Base-by-base conservation (phyloP, 2,797 vertebrate genomes). In the Sebastes elongatus region DNA sequence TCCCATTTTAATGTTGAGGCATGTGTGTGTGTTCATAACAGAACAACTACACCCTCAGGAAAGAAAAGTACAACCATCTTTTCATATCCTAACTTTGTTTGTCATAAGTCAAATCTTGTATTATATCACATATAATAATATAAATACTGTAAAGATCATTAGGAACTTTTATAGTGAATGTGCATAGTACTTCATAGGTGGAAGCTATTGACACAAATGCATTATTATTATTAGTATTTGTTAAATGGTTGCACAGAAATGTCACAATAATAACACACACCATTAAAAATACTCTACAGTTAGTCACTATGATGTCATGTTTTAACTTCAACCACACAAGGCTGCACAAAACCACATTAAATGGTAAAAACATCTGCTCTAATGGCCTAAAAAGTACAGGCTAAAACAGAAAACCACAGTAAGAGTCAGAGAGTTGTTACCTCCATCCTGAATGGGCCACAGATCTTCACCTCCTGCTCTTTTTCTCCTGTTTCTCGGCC, bases 361-460 rank as follows among this genome's bases (percentile, higher is more conserved):
- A 80, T 49, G 61, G n/a, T 5, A 67, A 77, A 79, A 81, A 76
- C 75, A 89, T 84, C 60, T 80, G 84, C 49, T 69, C 10, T 4
- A 64, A 60, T 27, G 72, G 63, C 9, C 64, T 7, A 25, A 65
- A 90, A 77, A 77, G 78, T 20, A 13, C 52, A 68, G 7, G 28
- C 61, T 42, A 7, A 16, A 23, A 2, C 30, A 74, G 38, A 80
- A 49, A 71, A 35, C 22, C 16, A 3, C 16, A 11, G 33, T 46
- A 10, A 62, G 33, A 67, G 46, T 67, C 35, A 22, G 20, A 6
- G 25, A 70, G 74, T 35, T 63, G 60, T 79, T 91, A 91, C 95
- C 95, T 95, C 94, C 95, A 95, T 95, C 88, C 92, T 87, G 82
- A 83, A 69, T 59, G 67, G 4, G 82, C 80, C 83, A 75, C 4